A percentile compares a stretch with the other conserved stretches of the same genome.
phyloP scores from a whole-genome alignment of 64 coral and sea anemone species.

The Montipora sp. region DNA sequence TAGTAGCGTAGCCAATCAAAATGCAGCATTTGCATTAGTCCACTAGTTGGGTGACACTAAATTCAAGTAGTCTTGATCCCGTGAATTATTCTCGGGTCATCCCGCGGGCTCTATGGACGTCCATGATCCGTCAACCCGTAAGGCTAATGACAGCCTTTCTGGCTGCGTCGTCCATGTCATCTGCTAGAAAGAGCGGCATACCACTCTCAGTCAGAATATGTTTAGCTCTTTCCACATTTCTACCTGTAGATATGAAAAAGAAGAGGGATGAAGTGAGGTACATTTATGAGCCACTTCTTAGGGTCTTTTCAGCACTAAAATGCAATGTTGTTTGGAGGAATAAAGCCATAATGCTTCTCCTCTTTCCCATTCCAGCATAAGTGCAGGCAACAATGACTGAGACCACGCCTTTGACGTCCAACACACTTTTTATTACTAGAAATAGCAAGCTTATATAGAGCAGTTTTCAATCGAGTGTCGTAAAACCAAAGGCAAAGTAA shows the following conservation, averaged over 20 bases:
- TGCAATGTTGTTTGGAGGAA: no score
- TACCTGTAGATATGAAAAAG: constrained; percentile 16
- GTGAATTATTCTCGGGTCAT: neutral
- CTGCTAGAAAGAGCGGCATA: constrained; percentile 67
- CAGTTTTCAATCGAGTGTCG: no score
- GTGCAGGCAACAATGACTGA: no score
- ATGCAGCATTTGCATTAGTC: no score
- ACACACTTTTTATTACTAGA: no score
- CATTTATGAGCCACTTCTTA: neutral
- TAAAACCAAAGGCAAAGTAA: no score
- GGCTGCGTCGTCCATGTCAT: constrained; percentile 84
- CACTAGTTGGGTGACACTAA: neutral
- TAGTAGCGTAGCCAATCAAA: no score
- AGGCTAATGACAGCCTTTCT: constrained; percentile 72
- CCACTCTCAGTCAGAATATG: constrained; percentile 68
- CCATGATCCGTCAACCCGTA: neutral
- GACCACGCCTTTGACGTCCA: no score
- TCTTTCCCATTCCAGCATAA: no score
- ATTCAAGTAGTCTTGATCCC: neutral
- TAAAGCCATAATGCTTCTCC: no score
- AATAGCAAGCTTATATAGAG: no score
- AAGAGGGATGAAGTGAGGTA: neutral
- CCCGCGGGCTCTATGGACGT: neutral
- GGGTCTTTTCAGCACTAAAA: no score
- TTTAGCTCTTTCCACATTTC: constrained; percentile 73